Evolutionary conservation across 2,113 vertebrate genomes (phyloP), one percentile per base, ranked within the genome.

Genomic region (Pterocles burchelli): DNA sequence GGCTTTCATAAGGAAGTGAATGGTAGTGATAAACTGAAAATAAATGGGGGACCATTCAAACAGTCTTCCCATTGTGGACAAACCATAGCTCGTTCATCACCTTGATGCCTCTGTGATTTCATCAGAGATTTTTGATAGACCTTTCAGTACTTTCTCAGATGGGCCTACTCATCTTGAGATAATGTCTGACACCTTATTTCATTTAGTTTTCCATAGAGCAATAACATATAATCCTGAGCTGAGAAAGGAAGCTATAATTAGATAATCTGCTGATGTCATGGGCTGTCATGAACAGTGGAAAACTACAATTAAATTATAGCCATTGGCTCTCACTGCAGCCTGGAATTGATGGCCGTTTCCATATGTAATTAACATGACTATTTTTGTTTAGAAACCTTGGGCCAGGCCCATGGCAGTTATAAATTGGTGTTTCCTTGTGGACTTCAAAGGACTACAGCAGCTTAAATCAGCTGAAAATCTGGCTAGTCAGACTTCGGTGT

Each of bases 171-270:
- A 68, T 90, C 81, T 96, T 10, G 7, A 75, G 16, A 62, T 34
- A 65, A 80, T 57, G n/a, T 17, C 21, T 81, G 93, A 88, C 94
- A 96, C 75, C 94, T 96, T 67, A 77, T 52, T 93, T 96, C 2
- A 81, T 93, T 67, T 85, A 85, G 14, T 54, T 83, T 89, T 73
- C 93, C 78, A 96, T 74, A 77, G 51, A 89, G 54, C 46, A 63
- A 78, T 79, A 88, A 55, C 29, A 48, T 83, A 68, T 59, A 49
- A 78, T 16, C 29, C 73, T 48, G 87, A 46, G 24, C 62, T 80
- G 75, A 93, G 93, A 68, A 95, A 49, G 77, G 89, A 91, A 86
- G 22, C 45, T 57, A 26, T 91, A 86, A 97, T 94, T 93, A 84
- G 91, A 85, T 96, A 87, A 97, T 10, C 52, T 82, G 45, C 51